phyloP scores from a whole-genome alignment of 2,888 invertebrate species.

The Fragum whitleyi region DNA sequence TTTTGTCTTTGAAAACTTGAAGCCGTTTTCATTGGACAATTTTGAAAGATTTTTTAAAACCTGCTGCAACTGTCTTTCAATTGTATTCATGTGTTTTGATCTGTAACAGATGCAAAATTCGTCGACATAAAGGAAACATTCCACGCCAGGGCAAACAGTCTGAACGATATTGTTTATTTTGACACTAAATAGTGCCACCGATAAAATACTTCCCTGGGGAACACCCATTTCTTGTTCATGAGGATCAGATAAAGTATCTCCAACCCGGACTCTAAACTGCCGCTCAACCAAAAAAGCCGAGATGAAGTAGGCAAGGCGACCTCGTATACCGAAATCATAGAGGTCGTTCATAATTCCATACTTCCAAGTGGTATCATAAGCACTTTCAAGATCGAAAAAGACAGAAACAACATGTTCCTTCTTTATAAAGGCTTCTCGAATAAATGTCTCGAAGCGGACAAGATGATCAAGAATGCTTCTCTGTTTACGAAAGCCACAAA shows the following conservation, averaged over 20 bases:
- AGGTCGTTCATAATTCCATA: slow-evolving; percentile 46
- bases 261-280: slow-evolving; percentile 11
- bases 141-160: neutral
- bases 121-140: slow-evolving; percentile 29
- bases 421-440: slow-evolving; percentile 62
- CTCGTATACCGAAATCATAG: slow-evolving; percentile 30
- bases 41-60: slow-evolving; percentile 18
- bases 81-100: slow-evolving; percentile 28
- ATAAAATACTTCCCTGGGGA: slow-evolving; percentile 28
- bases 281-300: slow-evolving; percentile 15
- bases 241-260: slow-evolving; percentile 16
- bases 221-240: slow-evolving; percentile 31
- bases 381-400: slow-evolving; percentile 51
- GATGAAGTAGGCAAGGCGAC: slow-evolving; percentile 19
- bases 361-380: slow-evolving; percentile 43
- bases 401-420: slow-evolving; percentile 62
- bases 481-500: slow-evolving; percentile 59
- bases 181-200: slow-evolving; percentile 24
- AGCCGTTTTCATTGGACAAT: slow-evolving; percentile 45
- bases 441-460: slow-evolving; percentile 57
- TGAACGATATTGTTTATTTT: slow-evolving; percentile 30
- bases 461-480: slow-evolving; percentile 54
- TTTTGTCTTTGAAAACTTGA: slow-evolving; percentile 47
- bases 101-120: slow-evolving; percentile 31
- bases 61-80: slow-evolving; percentile 34